Evolutionary conservation across 2,888 invertebrate species (phyloP).

Genomic region (Drosophila recens): DNA sequence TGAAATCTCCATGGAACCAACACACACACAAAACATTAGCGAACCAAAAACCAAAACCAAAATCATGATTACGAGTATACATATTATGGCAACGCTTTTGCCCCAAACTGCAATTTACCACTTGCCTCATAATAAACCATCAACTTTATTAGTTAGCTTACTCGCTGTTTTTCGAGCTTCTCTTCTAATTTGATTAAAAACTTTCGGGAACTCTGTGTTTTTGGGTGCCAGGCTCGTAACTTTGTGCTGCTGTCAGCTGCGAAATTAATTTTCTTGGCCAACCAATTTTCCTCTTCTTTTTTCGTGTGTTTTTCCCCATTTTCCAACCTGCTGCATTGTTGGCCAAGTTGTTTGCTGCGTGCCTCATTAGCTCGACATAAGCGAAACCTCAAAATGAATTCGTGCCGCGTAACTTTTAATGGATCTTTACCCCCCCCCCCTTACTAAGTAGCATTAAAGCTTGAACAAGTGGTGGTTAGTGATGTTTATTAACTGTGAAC

Average conservation of each 20-base stretch:
- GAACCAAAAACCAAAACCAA: constrained; percentile 23
- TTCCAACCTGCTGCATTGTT: constrained; percentile 22
- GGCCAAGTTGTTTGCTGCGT: constrained; percentile 38
- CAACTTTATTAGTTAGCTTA: constrained; percentile 35
- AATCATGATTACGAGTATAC: constrained; percentile 58
- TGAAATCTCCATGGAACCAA: constrained; percentile 19
- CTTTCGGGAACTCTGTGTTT: constrained; percentile 26
- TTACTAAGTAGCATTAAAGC: constrained; percentile 23
- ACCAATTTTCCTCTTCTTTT: constrained; percentile 4
- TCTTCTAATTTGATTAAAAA: constrained; percentile 58
- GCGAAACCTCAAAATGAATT: constrained; percentile 34
- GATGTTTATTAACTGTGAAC: not conserved
- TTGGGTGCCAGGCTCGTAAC: constrained; percentile 7
- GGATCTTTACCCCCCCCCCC: constrained; percentile 3
- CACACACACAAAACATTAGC: constrained; percentile 18
- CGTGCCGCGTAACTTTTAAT: constrained; percentile 54
- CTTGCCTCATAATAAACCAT: constrained; percentile 42
- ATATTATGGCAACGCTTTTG: constrained; percentile 49
- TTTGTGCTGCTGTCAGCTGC: constrained; percentile 35
- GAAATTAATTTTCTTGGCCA: constrained; percentile 51
- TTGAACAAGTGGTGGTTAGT: constrained; percentile 7
- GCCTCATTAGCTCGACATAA: constrained; percentile 59
- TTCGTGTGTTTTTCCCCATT: constrained; percentile 4
- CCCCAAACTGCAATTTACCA: constrained; percentile 28
- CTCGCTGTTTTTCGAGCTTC: constrained; percentile 1